Conservation (phyloP, 2,113 vertebrate genomes). For the Odocoileus hemionus region DNA sequence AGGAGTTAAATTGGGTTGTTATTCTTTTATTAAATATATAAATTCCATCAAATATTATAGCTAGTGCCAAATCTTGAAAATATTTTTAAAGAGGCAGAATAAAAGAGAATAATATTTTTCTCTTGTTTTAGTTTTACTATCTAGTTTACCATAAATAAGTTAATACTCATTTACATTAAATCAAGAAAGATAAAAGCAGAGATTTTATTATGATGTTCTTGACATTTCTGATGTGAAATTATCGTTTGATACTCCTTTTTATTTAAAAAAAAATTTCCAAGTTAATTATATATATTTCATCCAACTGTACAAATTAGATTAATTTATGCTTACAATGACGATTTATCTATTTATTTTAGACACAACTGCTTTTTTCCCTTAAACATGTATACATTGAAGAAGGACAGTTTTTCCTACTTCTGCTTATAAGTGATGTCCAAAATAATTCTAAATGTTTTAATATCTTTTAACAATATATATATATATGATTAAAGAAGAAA, state of each 20-base stretch:
- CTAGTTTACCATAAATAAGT: constrained; percentile 9
- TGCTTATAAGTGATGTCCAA: neutral
- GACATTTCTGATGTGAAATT: constrained; percentile 20
- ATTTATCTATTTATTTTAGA: neutral
- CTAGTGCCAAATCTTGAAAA: neutral
- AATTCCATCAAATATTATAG: neutral
- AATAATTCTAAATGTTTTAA: neutral
- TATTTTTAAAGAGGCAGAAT: neutral
- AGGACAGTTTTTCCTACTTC: neutral
- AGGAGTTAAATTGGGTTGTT: constrained; percentile 18
- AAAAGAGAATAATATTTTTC: neutral
- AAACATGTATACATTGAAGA: neutral
- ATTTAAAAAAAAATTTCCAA: neutral
- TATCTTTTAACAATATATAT: neutral
- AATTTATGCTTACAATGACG: neutral
- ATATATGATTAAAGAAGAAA: neutral
- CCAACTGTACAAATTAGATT: neutral
- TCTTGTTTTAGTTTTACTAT: neutral
- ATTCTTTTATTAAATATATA: neutral
- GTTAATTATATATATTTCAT: neutral
- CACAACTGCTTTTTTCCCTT: neutral
- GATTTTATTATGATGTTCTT: neutral
- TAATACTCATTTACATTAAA: neutral
- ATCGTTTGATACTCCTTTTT: neutral
- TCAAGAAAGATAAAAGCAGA: neutral